These are phyloP conservation scores for Lysandra bellargus DNA, from an alignment of 2,888 invertebrate genomes.

Conservation along the genomic window DNA sequence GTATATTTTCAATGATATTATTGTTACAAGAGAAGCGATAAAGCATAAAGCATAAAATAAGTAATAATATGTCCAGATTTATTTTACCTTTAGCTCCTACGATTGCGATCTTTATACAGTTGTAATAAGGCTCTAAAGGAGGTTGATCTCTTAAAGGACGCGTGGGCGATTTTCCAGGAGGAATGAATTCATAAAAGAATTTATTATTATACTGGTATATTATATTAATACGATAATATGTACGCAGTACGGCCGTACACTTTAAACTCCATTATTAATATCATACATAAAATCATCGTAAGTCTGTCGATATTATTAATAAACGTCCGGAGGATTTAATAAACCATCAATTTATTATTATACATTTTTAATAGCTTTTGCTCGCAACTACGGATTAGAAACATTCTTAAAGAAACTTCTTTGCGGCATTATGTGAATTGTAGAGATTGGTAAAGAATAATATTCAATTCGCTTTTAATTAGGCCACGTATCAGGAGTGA, in stretches of 20 bases:
- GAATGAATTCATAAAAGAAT: background rate
- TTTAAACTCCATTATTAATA: conserved; percentile 11
- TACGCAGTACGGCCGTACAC: background rate
- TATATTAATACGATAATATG: conserved; percentile 6
- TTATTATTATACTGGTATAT: background rate
- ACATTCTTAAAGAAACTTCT: background rate
- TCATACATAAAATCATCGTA: conserved; percentile 2
- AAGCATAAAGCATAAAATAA: background rate
- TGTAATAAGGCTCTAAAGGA: background rate
- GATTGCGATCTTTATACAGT: background rate
- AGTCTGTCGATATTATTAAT: conserved; percentile 4
- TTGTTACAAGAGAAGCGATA: background rate
- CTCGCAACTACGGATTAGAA: background rate
- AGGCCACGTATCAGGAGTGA: no score
- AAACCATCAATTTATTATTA: conserved; percentile 24
- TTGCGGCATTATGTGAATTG: background rate
- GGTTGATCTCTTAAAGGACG: background rate
- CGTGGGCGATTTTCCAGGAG: conserved; percentile 4
- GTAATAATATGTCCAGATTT: background rate
- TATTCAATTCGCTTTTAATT: no score
- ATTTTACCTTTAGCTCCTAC: background rate
- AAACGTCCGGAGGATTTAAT: conserved; percentile 21
- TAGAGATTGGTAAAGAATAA: no score
- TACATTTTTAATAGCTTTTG: background rate
- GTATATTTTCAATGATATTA: background rate